Evolutionary conservation across 2,113 vertebrate species (phyloP).

Genomic region (Zootoca vivipara): DNA sequence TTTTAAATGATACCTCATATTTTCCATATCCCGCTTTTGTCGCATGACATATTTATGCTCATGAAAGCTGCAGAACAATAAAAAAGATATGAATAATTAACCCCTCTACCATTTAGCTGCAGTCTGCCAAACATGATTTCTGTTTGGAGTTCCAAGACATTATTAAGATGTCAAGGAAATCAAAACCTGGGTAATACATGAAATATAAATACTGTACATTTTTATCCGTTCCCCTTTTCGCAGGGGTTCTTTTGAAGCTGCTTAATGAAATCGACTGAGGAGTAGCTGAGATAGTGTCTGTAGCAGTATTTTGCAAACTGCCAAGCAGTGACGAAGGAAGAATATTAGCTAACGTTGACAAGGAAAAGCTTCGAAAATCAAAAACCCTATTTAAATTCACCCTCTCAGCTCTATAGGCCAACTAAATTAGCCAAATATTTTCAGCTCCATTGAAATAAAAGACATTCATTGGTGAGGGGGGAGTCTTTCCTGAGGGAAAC

Average conservation of each 20-base stretch:
- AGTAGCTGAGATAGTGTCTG: neutral
- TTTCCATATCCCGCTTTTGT: neutral
- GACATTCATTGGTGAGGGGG: neutral
- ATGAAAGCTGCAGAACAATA: slow-evolving; percentile 30
- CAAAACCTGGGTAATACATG: slow-evolving; percentile 33
- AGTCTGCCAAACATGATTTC: slow-evolving; percentile 20
- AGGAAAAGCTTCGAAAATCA: slow-evolving; percentile 7
- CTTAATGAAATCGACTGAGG: neutral
- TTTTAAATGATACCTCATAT: slow-evolving; percentile 25
- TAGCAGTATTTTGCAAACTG: slow-evolving; percentile 17
- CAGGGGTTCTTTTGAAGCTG: slow-evolving; percentile 4
- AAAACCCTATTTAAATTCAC: slow-evolving; percentile 11
- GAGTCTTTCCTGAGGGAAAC: neutral
- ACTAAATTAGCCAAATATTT: slow-evolving; percentile 21
- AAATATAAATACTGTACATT: slow-evolving; percentile 24
- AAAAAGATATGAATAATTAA: slow-evolving; percentile 44
- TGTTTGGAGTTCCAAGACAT: slow-evolving; percentile 30
- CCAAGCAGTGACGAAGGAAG: neutral
- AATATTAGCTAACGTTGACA: slow-evolving; percentile 14
- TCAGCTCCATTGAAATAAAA: slow-evolving; percentile 27
- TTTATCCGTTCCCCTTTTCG: slow-evolving; percentile 27
- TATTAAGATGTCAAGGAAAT: slow-evolving; percentile 36
- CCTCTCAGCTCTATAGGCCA: slow-evolving; percentile 9
- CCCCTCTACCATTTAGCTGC: slow-evolving; percentile 3
- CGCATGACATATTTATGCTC: neutral